These are phyloP conservation scores for Cantharis lateralis DNA, from an alignment of 2,888 invertebrate genomes.

Conservation along the genomic window DNA sequence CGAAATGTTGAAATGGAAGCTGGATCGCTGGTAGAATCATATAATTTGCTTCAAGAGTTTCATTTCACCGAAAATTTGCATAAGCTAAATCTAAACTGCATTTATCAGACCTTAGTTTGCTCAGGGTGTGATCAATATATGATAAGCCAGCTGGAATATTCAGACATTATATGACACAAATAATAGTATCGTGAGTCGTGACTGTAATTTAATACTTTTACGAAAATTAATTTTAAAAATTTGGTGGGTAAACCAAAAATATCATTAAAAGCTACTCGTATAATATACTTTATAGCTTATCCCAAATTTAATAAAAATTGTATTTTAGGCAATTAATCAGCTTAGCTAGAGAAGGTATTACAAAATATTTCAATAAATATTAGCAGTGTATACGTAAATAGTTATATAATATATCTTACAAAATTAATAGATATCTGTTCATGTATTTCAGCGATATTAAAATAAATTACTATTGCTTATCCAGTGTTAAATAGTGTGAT, in stretches of 20 bases:
- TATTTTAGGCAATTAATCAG: not conserved
- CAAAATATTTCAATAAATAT: not conserved
- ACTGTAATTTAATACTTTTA: constrained; percentile 10
- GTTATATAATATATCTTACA: no score
- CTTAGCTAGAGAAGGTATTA: not conserved
- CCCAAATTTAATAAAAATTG: not conserved
- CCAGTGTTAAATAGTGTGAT: not conserved
- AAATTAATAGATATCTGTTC: not conserved
- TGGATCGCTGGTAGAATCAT: not conserved
- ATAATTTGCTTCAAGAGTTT: not conserved
- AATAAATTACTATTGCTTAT: not conserved
- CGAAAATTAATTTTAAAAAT: not conserved
- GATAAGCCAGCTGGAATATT: constrained; percentile 21
- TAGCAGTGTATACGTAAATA: no score
- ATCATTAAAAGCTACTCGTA: not conserved
- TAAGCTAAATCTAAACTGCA: constrained; percentile 13
- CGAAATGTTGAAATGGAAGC: not conserved
- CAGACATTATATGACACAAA: constrained; percentile 18
- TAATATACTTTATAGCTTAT: not conserved
- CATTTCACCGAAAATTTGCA: not conserved
- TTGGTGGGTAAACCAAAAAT: not conserved
- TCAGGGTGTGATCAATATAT: constrained; percentile 22
- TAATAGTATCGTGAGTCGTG: constrained; percentile 17
- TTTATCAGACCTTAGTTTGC: constrained; percentile 20
- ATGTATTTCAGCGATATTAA: not conserved